Conservation (phyloP, 2,797 vertebrate genomes). For the Paedocypris micromegethes region DNA sequence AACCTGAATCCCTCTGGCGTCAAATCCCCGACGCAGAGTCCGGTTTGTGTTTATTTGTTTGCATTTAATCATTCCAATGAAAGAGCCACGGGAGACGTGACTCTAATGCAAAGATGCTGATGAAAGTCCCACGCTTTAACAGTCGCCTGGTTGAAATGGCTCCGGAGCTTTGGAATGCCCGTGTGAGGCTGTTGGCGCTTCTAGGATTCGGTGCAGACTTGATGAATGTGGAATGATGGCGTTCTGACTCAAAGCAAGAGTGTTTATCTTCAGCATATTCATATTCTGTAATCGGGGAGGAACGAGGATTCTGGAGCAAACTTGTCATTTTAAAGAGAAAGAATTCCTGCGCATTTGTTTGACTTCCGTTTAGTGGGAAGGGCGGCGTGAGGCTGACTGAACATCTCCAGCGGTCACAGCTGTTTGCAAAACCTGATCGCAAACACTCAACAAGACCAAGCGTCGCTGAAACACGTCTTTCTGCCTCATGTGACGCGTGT, state of each 20-base stretch:
- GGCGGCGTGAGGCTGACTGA: conserved; percentile 26
- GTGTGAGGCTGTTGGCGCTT: conserved; percentile 26
- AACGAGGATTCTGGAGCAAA: conserved; percentile 35
- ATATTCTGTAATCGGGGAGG: conserved; percentile 42
- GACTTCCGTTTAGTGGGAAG: conserved; percentile 31
- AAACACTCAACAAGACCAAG: conserved; percentile 35
- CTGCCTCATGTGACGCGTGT: conserved; percentile 1
- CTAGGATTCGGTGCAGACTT: conserved; percentile 19
- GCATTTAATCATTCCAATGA: conserved; percentile 48
- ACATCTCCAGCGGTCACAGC: conserved; percentile 24
- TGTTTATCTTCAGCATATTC: conserved; percentile 36
- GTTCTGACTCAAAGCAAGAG: conserved; percentile 32
- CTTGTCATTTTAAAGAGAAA: conserved; percentile 43
- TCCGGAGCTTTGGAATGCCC: conserved; percentile 40
- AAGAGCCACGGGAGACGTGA: conserved; percentile 40
- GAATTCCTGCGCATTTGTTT: conserved; percentile 30
- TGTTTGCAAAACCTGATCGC: conserved; percentile 35
- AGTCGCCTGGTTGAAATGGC: conserved; percentile 12
- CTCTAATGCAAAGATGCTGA: conserved; percentile 41
- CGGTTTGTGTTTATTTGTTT: conserved; percentile 45
- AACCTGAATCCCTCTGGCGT: conserved; percentile 39
- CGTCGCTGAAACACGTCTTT: conserved; percentile 38
- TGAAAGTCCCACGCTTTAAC: conserved; percentile 27
- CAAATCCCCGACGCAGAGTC: conserved; percentile 37
- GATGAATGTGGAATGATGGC: conserved; percentile 26